Base-by-base conservation (phyloP, 2,888 invertebrate species). In the Papilio elwesi region DNA sequence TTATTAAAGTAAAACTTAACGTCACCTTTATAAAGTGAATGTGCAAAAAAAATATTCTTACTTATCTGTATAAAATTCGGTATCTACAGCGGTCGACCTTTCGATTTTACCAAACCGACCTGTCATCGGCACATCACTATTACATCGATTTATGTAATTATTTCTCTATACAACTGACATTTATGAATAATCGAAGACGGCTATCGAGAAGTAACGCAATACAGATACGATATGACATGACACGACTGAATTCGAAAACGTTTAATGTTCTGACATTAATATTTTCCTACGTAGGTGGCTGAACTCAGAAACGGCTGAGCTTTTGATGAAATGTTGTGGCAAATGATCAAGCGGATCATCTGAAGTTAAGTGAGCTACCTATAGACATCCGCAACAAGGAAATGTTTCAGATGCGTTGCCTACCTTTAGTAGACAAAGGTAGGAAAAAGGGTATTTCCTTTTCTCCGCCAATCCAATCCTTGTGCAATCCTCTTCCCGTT, bases 111-210 rank as follows among this genome's bases (percentile, higher is more conserved):
- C 13, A 12, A 51, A 66, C 57, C 51, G 49, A 38, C 49, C 57
- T 71, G 66, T 59, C 59, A 67, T 12, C 26, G 62, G 59, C 59
- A 59, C 59, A 59, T 47, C 51, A 62, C 51, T 67, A 52, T 67
- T 51, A 57, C 26, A 63, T 72, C 71, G 71, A 72, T 72, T 72
- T 59, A 71, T 67, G 71, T 71, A 71, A 72, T 68, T 47, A 48
- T 71, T 47, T 36, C 52, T 62, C 52, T 67, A 67, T 67, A 72
- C 66, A 13, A 36, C 53, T 68, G 71, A 15, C 71, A 72, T 72
- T 72, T 68, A 72, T 72, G 67, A 71, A 72, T 72, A 72, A 72
- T 68, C 53, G 62, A 72, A 67, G 26, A 43, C 9, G 8, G 59
- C n/a, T 62, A 71, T 71, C 71, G 71, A 16, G n/a, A 16, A 47